A percentile compares a stretch with the other conserved stretches of the same genome.
These are phyloP conservation scores for Thumatha senex DNA, from an alignment of 2,888 invertebrate genomes.

Conservation along the genomic window DNA sequence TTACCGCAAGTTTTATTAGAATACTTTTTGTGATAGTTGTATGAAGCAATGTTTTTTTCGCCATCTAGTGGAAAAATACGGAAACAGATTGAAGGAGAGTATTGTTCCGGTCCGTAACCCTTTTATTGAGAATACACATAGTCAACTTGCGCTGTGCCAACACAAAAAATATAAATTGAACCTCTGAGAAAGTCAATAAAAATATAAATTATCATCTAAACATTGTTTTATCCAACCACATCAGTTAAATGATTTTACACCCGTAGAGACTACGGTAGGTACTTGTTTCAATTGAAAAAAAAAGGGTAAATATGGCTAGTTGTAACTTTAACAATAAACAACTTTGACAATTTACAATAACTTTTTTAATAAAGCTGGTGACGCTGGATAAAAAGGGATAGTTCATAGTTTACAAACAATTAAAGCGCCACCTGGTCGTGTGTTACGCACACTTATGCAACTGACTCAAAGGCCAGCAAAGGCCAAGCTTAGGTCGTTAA, in stretches of 20 bases:
- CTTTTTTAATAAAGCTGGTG: neutral
- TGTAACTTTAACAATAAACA: too few relatives aligned
- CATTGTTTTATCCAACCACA: too few relatives aligned
- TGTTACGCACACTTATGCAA: conserved; percentile 19
- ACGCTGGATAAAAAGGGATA: neutral
- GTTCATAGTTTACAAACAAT: neutral
- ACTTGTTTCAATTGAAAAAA: too few relatives aligned
- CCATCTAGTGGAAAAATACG: neutral
- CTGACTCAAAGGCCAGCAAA: conserved; percentile 34
- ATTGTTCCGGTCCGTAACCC: neutral
- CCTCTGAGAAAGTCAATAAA: neutral
- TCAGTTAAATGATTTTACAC: too few relatives aligned
- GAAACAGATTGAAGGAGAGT: neutral
- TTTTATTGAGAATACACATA: neutral
- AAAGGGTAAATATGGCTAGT: too few relatives aligned
- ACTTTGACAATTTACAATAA: neutral
- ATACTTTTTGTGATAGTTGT: conserved; percentile 1
- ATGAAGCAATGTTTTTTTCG: neutral
- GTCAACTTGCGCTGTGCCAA: neutral
- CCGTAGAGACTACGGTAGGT: too few relatives aligned
- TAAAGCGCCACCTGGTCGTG: conserved; percentile 19
- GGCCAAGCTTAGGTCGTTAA: conserved; percentile 26
- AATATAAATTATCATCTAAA: neutral
- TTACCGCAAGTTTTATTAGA: neutral
- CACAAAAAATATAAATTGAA: neutral